Base-by-base conservation (phyloP, 37 sponge, comb jelly and placozoan species). In the Ianthella basta region DNA sequence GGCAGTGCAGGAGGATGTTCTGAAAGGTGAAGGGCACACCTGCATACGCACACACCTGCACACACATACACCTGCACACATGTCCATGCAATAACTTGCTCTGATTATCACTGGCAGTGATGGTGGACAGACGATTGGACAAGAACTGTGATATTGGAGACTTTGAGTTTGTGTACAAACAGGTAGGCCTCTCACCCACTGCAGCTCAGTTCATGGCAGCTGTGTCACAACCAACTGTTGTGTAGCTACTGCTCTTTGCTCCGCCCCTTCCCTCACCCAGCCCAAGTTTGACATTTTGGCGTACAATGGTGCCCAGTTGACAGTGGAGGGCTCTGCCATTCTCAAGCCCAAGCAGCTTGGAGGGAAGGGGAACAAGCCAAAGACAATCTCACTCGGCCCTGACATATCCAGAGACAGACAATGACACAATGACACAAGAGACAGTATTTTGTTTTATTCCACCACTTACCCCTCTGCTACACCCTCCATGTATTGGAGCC, bases 151-250 rank as follows among this genome's bases (percentile, higher is more conserved):
- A 86, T 34, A 92, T 77, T 66, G 96, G 96, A 13, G 23, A 56
- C 13, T 95, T 95, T 87, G 96, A 95, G 67, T 77, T 95, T 60
- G 93, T 85, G 0, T 92, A 87, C 80, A 92, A 88, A 66, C 93
- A 92, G 89, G 96, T 95, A 79, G 38, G 86, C 18, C 20, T 1
- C 36, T 6, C 20, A 15, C 21, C 25, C 21, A 1, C 34, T 69
- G 72, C 36, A 70, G 37, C 30, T 5, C 20, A 35, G 4, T 41
- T 39, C 40, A 53, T 36, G 50, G 50, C 50, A 44, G 6, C 8
- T 8, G 50, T 8, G 8, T n/a, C n/a, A n/a, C n/a, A n/a, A n/a
- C n/a, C n/a, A n/a, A n/a, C n/a, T n/a, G n/a, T n/a, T 41, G 20
- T 75, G 54, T 41, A 70, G 4, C 33, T 6, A 70, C 8, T 16